These are phyloP conservation scores for Muntiacus muntjak DNA, from an alignment of 2,113 vertebrate genomes.

Conservation along the genomic window DNA sequence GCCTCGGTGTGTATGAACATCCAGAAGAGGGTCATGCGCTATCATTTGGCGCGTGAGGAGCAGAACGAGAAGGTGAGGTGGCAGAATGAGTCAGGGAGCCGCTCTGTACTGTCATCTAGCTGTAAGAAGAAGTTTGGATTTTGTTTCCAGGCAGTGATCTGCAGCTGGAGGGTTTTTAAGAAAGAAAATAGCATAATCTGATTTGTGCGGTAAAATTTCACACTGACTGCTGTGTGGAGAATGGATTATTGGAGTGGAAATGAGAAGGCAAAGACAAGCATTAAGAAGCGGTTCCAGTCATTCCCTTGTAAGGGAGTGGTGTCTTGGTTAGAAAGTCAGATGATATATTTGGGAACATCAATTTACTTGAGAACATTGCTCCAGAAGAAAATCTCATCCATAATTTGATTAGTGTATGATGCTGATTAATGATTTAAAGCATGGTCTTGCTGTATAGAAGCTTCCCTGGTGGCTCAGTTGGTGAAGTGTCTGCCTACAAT, in stretches of 20 bases:
- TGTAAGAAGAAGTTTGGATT: neutral
- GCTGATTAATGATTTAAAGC: neutral
- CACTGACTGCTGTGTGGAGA: slow-evolving; percentile 44
- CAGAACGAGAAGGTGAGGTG: neutral
- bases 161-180: neutral
- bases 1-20: neutral
- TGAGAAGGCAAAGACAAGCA: neutral
- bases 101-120: too few relatives aligned
- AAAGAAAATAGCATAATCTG: slow-evolving; percentile 53
- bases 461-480: neutral
- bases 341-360: neutral
- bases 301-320: neutral
- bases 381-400: neutral
- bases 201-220: slow-evolving; percentile 70
- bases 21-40: neutral
- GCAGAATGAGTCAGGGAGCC: accelerated
- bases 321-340: neutral
- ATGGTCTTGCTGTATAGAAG: neutral
- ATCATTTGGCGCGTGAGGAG: accelerated
- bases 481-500: neutral
- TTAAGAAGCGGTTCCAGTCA: neutral
- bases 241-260: slow-evolving; percentile 56
- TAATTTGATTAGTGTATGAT: slow-evolving; percentile 50
- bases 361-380: neutral
- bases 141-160: slow-evolving; percentile 11